Base-by-base conservation (phyloP, 1,140 invertebrate genomes). In the Halyomorpha halys region DNA sequence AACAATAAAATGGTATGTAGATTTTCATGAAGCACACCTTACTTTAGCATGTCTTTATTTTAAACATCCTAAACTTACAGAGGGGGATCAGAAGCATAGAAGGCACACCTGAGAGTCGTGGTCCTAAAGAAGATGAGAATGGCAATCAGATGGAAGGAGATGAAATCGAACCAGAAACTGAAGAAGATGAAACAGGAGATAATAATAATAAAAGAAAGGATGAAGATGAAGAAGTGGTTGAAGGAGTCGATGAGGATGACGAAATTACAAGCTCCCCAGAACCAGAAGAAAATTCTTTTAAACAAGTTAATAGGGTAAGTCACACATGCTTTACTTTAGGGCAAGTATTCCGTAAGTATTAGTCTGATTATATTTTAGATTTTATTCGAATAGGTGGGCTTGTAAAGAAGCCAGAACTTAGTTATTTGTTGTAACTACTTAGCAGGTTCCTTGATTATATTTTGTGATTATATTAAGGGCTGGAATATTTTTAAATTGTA, bases 281-380 rank as follows among this genome's bases (percentile, higher is more conserved):
- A 3, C 49, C 51, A n/a, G 51, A 14, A 16, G 80, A 84, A 71
- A 78, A 78, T 13, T 80, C 82, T 4, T 82, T 83, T 62, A 82
- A 77, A 68, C 80, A 78, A 69, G 76, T 79, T 9, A 82, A 81
- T 63, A 77, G 84, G 68, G 84, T 86, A 77, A 49, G 21, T 59
- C 25, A 14, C 2, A 56, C 19, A 19, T 4, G 8, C 8, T 30
- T 30, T 30, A 30, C 8, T 30, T 30, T 30, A 30, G 8, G 8
- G 3, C 27, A 4, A n/a, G 27, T 4, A 30, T 4, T 30, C 8
- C 27, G 27, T 30, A 30, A 39, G 34, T 13, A 13, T 39, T 39
- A 9, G 34, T n/a, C n/a, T n/a, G n/a, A n/a, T n/a, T n/a, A n/a
- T n/a, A n/a, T n/a, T n/a, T n/a, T n/a, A n/a, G n/a, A n/a, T n/a